Percentiles rank a stretch among this genome's conserved stretches.
Evolutionary conservation across 2,888 invertebrate species (phyloP).

Genomic region (Trichogramma dendrolimi): DNA sequence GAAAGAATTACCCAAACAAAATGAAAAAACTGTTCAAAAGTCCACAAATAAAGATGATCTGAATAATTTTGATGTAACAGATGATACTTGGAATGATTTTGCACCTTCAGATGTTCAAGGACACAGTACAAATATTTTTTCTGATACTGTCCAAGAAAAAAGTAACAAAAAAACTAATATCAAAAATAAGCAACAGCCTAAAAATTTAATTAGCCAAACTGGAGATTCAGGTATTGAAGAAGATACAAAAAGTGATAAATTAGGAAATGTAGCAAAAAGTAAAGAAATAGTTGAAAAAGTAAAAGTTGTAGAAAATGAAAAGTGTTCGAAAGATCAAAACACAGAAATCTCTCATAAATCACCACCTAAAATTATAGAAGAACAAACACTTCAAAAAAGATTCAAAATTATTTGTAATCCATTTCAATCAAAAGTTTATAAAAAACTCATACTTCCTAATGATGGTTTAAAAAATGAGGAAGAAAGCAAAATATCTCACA

Average conservation of each 20-base stretch:
- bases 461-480: neutral
- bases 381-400: slow-evolving; percentile 20
- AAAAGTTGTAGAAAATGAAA: neutral
- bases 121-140: slow-evolving; percentile 23
- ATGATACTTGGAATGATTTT: slow-evolving; percentile 19
- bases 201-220: slow-evolving; percentile 12
- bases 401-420: slow-evolving; percentile 23
- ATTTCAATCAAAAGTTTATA: neutral
- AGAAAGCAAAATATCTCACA: neutral
- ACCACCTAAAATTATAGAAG: slow-evolving; percentile 22
- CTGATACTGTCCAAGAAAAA: slow-evolving; percentile 15
- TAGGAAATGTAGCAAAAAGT: neutral
- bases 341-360: slow-evolving; percentile 1
- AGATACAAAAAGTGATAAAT: slow-evolving; percentile 18
- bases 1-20: neutral
- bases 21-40: neutral
- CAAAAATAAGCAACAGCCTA: neutral
- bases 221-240: slow-evolving; percentile 28
- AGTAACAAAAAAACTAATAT: neutral
- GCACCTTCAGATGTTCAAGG: slow-evolving; percentile 16
- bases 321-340: neutral
- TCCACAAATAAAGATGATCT: too few relatives aligned
- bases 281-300: neutral
- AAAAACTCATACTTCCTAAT: neutral
- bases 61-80: slow-evolving; percentile 5